Percentiles rank a stretch among this genome's conserved stretches.
Conservation (phyloP, 2,888 invertebrate genomes). For the Parascotia fuliginaria region DNA sequence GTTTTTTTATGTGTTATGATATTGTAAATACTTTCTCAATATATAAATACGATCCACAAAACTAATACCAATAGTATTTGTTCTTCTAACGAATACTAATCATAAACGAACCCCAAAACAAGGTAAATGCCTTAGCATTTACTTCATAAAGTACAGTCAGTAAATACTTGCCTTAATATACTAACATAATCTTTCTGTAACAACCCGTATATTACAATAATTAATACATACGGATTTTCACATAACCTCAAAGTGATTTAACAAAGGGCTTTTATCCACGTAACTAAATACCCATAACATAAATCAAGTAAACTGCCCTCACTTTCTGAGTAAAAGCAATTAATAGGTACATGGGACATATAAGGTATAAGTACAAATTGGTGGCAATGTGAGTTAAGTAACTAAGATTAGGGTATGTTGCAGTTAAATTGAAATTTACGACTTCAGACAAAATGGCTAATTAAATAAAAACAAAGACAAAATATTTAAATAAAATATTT, state of each 20-base stretch:
- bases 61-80: too few species aligned
- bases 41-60: too few species aligned
- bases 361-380: constrained; percentile 40
- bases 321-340: constrained; percentile 18
- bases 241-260: constrained; percentile 1
- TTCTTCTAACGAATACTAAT: too few species aligned
- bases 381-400: constrained; percentile 36
- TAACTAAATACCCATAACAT: neutral
- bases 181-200: too few species aligned
- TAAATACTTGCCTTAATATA: too few species aligned
- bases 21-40: too few species aligned
- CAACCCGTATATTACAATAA: neutral
- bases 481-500: too few species aligned
- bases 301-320: constrained; percentile 10
- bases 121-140: too few species aligned
- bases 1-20: too few species aligned
- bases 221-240: neutral
- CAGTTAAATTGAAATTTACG: neutral
- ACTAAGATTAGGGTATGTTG: constrained; percentile 36
- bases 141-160: too few species aligned
- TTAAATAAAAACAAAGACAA: too few species aligned
- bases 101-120: too few species aligned
- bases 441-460: neutral
- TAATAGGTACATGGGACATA: constrained; percentile 37
- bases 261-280: neutral